Conservation (phyloP, 2,888 invertebrate species). For the Caenorhabditis sp. region DNA sequence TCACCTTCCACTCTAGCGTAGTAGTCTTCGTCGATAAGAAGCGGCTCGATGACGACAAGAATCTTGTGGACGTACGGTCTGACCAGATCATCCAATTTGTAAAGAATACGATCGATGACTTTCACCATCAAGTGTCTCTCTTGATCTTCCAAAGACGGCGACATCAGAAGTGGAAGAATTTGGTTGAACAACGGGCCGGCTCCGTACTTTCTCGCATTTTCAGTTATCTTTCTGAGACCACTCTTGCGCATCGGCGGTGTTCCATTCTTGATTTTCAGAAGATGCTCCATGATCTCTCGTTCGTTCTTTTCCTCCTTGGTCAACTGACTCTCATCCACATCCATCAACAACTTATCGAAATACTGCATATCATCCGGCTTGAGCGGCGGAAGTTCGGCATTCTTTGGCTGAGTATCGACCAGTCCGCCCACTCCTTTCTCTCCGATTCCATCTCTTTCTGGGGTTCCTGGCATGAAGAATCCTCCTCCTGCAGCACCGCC, state of each 20-base stretch:
- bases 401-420: conserved; percentile 93
- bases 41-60: conserved; percentile 97
- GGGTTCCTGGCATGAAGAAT: conserved; percentile 89
- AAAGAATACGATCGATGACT: conserved; percentile 93
- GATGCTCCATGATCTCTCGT: conserved; percentile 97
- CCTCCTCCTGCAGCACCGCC: conserved; percentile 83
- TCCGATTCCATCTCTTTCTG: conserved; percentile 73
- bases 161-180: conserved; percentile 98
- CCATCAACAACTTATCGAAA: conserved; percentile 96
- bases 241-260: conserved; percentile 97
- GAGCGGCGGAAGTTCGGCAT: conserved; percentile 95
- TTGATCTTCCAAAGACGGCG: conserved; percentile 98
- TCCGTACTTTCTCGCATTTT: conserved; percentile 97
- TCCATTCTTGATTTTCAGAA: conserved; percentile 98
- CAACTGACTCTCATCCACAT: conserved; percentile 94
- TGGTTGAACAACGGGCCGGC: conserved; percentile 99
- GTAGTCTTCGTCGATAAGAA: conserved; percentile 99
- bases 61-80: conserved; percentile 99
- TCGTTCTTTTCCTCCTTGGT: conserved; percentile 96
- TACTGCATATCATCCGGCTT: conserved; percentile 99
- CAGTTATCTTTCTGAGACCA: conserved; percentile 85
- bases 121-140: conserved; percentile 98
- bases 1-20: conserved; percentile 95
- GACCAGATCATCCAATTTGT: conserved; percentile 97
- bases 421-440: conserved; percentile 76